Evolutionary conservation across 2,113 vertebrate species (phyloP).

Genomic region (Geococcyx californianus): DNA sequence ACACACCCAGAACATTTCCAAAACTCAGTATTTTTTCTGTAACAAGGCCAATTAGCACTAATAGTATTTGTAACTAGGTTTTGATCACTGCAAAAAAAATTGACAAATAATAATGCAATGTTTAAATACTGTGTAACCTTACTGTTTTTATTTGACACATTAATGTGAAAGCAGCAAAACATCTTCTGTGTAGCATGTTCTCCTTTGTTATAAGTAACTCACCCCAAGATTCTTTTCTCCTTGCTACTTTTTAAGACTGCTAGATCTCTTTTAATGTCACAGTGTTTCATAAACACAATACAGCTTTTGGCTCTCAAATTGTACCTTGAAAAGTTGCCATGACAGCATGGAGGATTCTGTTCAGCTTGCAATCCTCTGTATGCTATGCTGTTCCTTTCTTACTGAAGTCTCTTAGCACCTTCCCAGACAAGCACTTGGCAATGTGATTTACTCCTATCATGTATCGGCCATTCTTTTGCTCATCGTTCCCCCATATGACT

Average conservation of each 20-base stretch:
- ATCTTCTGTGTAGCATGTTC: background rate
- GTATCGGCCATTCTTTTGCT: background rate
- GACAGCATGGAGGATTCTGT: background rate
- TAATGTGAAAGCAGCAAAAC: background rate
- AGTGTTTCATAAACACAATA: slow-evolving; percentile 1
- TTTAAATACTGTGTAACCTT: background rate
- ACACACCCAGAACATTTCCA: background rate
- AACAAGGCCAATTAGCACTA: background rate
- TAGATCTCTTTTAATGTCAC: background rate
- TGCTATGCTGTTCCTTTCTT: background rate
- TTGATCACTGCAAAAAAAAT: background rate
- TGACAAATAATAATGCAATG: background rate
- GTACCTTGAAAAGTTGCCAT: slow-evolving; percentile 20
- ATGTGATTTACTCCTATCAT: background rate
- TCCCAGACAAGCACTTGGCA: background rate
- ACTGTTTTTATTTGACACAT: background rate
- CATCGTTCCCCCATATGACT: background rate
- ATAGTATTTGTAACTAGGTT: background rate
- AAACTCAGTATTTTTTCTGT: background rate
- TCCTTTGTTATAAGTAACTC: background rate
- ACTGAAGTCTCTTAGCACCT: background rate
- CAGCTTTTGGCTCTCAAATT: slow-evolving; percentile 2
- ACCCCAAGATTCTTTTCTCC: background rate
- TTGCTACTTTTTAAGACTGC: background rate
- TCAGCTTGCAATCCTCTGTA: background rate